Conservation (phyloP, 1,140 invertebrate genomes). For the Neodiprion lecontei region DNA sequence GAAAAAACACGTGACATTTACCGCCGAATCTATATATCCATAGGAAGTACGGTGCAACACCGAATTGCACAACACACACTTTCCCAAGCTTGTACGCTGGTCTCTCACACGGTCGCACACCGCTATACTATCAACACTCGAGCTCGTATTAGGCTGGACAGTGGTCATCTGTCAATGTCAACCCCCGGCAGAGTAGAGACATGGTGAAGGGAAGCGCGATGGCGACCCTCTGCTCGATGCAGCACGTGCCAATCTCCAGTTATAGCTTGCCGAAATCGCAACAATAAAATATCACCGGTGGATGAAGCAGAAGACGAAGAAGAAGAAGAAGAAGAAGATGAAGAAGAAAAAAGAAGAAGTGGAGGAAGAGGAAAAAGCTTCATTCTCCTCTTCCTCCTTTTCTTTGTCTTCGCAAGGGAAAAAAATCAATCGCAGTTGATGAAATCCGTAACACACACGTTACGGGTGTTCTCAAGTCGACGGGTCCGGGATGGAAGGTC, state of each 20-base stretch:
- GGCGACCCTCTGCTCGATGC: constrained; percentile 32
- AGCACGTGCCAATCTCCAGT: constrained; percentile 51
- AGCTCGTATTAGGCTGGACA: constrained; percentile 47
- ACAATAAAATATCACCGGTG: too few species aligned
- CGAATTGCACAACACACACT: constrained; percentile 36
- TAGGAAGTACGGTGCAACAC: constrained; percentile 34
- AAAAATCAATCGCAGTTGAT: too few species aligned
- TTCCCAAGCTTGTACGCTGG: constrained; percentile 20
- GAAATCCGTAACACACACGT: too few species aligned
- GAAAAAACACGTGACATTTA: constrained; percentile 44
- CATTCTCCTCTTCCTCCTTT: too few species aligned
- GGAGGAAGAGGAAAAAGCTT: too few species aligned
- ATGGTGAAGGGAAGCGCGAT: constrained; percentile 39
- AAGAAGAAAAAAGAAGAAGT: too few species aligned
- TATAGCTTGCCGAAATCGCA: background rate
- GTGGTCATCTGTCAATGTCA: constrained; percentile 54
- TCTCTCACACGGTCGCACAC: constrained; percentile 10
- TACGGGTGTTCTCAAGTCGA: too few species aligned
- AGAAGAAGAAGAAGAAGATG: too few species aligned
- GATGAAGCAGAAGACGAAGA: too few species aligned
- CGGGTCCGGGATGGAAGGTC: too few species aligned
- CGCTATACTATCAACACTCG: constrained; percentile 39
- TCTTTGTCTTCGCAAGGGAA: too few species aligned
- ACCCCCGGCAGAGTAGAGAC: constrained; percentile 34
- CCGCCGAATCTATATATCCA: constrained; percentile 34